Percentiles rank a stretch among this genome's conserved stretches.
phyloP scores from a whole-genome alignment of 2,888 invertebrate genomes.

The Zhengitettix transpicula region DNA sequence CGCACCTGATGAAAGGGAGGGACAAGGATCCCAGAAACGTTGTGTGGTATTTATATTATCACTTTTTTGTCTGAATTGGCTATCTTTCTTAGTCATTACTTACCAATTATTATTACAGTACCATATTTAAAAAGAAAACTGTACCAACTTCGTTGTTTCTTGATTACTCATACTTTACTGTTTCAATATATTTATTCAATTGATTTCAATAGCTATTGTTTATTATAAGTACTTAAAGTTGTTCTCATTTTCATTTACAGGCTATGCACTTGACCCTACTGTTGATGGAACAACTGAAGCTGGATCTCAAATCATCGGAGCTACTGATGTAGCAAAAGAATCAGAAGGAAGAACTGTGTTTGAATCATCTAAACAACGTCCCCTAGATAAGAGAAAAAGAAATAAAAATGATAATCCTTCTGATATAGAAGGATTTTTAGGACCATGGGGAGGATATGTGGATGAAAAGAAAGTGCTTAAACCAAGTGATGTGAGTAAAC shows the following conservation, averaged over 20 bases:
- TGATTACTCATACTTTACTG: too few relatives aligned
- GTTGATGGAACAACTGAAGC: conserved; percentile 33
- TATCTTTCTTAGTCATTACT: too few relatives aligned
- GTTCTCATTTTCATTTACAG: conserved; percentile 16
- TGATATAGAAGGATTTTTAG: conserved; percentile 88
- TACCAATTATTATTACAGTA: too few relatives aligned
- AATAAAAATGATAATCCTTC: conserved; percentile 75
- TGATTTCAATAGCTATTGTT: too few relatives aligned
- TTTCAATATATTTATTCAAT: too few relatives aligned
- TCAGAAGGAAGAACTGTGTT: conserved; percentile 76
- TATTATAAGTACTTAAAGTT: not conserved
- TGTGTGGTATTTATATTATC: too few relatives aligned
- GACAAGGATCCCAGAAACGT: too few relatives aligned
- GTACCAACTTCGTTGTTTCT: too few relatives aligned
- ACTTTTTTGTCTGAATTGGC: too few relatives aligned
- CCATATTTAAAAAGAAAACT: too few relatives aligned
- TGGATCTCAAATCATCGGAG: conserved; percentile 29
- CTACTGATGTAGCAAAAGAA: conserved; percentile 52
- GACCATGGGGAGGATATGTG: conserved; percentile 92
- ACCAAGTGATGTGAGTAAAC: conserved; percentile 51
- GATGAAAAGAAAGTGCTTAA: conserved; percentile 79
- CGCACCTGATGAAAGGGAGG: too few relatives aligned
- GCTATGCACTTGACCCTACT: conserved; percentile 89
- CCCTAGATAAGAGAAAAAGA: conserved; percentile 65
- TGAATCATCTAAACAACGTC: conserved; percentile 58